These are phyloP conservation scores for Formica aserva DNA, from an alignment of 2,888 invertebrate species.

Conservation along the genomic window DNA sequence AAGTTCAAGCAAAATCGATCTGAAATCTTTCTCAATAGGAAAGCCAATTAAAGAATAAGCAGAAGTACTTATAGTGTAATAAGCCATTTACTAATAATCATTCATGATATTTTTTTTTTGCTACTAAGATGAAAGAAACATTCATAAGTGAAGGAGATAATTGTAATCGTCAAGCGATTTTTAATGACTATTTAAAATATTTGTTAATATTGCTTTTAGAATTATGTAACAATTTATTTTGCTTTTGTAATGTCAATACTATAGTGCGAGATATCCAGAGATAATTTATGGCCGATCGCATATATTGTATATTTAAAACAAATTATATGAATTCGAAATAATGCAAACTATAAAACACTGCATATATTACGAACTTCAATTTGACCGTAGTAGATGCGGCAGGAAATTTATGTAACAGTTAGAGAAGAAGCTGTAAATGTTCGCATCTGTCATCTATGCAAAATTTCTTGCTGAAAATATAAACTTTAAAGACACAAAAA, in stretches of 20 bases:
- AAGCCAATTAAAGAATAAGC: conserved; percentile 8
- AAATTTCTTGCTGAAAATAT: not conserved
- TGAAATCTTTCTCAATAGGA: not conserved
- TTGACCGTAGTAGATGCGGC: not conserved
- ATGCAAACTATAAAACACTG: not conserved
- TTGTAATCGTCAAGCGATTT: not conserved
- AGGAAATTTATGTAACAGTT: conserved; percentile 13
- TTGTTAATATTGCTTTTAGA: not conserved
- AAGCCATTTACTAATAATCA: not conserved
- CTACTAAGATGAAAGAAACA: not conserved
- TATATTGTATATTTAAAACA: not conserved
- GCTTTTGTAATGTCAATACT: not conserved
- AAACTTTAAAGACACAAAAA: not conserved
- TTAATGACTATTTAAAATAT: not conserved
- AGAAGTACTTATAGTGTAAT: not conserved
- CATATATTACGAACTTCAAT: not conserved
- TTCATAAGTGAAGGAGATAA: not conserved
- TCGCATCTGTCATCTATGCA: not conserved
- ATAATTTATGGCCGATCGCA: not conserved
- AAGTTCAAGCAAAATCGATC: conserved; percentile 16
- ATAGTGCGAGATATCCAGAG: not conserved
- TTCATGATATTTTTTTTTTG: not conserved
- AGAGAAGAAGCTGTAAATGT: not conserved
- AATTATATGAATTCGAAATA: not conserved
- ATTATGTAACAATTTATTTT: not conserved